A percentile compares a stretch with the other conserved stretches of the same genome.
Evolutionary conservation across 2,113 vertebrate species (phyloP).

Genomic region (Regulus satrapa): DNA sequence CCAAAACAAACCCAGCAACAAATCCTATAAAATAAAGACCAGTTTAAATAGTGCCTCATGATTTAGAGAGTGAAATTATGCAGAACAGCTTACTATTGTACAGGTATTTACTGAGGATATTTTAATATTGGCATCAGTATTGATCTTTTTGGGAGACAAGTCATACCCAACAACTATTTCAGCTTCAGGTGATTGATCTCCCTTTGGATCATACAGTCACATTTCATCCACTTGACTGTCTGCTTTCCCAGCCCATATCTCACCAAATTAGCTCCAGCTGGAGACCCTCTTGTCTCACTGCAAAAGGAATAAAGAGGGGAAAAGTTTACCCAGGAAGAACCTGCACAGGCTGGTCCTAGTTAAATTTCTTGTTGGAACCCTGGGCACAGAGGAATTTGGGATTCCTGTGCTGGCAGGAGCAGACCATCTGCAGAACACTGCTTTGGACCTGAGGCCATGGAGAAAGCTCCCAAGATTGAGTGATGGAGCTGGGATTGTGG

Average conservation of each 20-base stretch:
- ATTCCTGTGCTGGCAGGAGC: too few relatives aligned
- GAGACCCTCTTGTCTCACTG: not conserved
- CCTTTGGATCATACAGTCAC: not conserved
- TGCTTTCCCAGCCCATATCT: not conserved
- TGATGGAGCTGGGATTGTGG: too few relatives aligned
- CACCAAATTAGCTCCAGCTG: not conserved
- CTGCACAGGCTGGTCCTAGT: not conserved
- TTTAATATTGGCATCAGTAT: not conserved
- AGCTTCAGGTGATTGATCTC: not conserved
- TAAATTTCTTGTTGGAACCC: too few relatives aligned
- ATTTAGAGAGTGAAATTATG: not conserved
- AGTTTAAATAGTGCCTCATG: not conserved
- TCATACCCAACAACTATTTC: not conserved
- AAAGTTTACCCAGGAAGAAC: not conserved
- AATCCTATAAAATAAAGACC: fast-evolving
- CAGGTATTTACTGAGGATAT: not conserved
- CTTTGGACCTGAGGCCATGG: too few relatives aligned
- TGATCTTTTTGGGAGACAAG: not conserved
- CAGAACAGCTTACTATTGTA: fast-evolving
- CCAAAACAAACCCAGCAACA: fast-evolving
- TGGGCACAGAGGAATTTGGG: too few relatives aligned
- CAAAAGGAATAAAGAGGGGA: not conserved
- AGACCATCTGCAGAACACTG: too few relatives aligned
- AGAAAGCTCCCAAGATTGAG: too few relatives aligned
- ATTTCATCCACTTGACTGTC: not conserved